Evolutionary conservation across 2,113 vertebrate genomes (phyloP).

Genomic region (Hypomesus transpacificus): DNA sequence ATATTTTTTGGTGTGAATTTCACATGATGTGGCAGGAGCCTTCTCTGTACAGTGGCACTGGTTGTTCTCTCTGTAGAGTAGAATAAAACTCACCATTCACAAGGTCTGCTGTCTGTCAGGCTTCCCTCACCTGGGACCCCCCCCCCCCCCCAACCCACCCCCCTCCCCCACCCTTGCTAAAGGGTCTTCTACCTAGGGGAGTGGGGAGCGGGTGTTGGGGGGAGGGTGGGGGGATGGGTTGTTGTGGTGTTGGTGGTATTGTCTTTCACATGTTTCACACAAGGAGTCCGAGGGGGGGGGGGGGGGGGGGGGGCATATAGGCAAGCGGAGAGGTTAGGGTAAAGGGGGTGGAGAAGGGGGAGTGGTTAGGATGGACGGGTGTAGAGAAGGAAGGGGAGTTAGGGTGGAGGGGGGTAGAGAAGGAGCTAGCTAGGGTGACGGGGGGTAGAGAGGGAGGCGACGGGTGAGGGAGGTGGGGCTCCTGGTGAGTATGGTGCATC

Average conservation of each 20-base stretch:
- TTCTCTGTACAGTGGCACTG: constrained; percentile 75
- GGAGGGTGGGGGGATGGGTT: neutral
- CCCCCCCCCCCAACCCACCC: neutral
- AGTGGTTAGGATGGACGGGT: neutral
- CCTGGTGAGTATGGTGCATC: too few species aligned
- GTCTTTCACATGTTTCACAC: neutral
- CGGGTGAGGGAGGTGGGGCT: neutral
- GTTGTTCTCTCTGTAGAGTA: constrained; percentile 69
- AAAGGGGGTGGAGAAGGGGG: neutral
- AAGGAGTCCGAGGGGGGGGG: neutral
- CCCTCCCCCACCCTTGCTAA: neutral
- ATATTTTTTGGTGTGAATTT: constrained; percentile 78
- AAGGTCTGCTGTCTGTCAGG: constrained; percentile 66
- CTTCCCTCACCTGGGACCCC: constrained; percentile 28
- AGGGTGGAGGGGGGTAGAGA: neutral
- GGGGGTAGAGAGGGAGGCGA: neutral
- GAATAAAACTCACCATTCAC: constrained; percentile 75
- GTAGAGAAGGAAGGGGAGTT: too few species aligned
- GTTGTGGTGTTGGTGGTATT: neutral
- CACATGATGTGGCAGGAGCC: constrained; percentile 51
- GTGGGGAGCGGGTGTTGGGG: neutral
- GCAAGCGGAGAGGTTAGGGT: neutral
- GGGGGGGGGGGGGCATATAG: neutral
- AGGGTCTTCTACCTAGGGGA: neutral
- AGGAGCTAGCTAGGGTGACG: neutral